These are phyloP conservation scores for Gallinago paraguaiae DNA, from an alignment of 2,113 vertebrate genomes.

Conservation along the genomic window DNA sequence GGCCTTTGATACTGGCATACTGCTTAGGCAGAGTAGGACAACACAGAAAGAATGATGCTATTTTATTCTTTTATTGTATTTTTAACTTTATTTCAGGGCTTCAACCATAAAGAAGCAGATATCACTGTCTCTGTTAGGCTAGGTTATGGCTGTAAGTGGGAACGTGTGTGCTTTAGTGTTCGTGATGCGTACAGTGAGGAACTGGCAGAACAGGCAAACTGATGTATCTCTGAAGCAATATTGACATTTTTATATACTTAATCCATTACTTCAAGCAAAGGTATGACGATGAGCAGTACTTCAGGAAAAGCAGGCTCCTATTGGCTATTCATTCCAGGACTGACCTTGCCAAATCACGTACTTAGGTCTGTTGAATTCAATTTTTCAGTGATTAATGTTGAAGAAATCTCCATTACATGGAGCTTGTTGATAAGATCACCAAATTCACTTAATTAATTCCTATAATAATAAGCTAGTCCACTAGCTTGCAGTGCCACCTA, in stretches of 20 bases:
- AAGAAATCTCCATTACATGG: background rate
- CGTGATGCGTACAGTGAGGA: background rate
- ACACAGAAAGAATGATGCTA: background rate
- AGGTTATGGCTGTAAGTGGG: background rate
- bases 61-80: background rate
- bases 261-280: background rate
- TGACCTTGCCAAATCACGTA: background rate
- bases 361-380: background rate
- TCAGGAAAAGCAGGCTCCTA: background rate
- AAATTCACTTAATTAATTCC: background rate
- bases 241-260: background rate
- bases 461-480: background rate
- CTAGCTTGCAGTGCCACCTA: slow-evolving; percentile 62
- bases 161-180: background rate
- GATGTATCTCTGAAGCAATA: background rate
- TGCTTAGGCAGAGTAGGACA: background rate
- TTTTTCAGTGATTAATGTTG: background rate
- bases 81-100: background rate
- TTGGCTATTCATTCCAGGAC: background rate
- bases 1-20: background rate
- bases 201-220: background rate
- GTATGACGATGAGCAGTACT: background rate
- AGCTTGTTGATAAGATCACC: background rate
- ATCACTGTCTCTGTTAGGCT: background rate
- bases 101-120: background rate